phyloP scores from a whole-genome alignment of 2,113 vertebrate genomes.

The Burhinus bistriatus region DNA sequence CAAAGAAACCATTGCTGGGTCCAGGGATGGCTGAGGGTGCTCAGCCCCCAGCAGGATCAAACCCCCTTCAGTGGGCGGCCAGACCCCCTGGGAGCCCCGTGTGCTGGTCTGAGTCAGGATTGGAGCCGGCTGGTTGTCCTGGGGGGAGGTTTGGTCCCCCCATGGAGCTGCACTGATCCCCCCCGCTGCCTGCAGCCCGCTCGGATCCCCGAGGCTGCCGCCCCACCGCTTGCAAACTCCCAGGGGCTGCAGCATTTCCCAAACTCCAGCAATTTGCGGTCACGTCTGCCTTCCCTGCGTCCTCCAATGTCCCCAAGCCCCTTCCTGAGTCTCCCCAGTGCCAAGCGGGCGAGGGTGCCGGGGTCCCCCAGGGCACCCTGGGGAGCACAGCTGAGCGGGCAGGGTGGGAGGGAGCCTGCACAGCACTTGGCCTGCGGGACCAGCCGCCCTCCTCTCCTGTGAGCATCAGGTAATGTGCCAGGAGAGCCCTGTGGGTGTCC shows the following conservation, averaged over 20 bases:
- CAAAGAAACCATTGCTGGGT: background rate
- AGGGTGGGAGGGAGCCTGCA: background rate
- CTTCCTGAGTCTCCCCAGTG: background rate
- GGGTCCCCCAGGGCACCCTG: background rate
- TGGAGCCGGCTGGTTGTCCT: background rate
- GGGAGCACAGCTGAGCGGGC: background rate
- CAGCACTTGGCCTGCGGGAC: background rate
- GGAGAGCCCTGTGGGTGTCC: background rate
- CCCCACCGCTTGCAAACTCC: rapidly evolving
- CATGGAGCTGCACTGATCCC: rapidly evolving
- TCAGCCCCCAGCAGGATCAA: background rate
- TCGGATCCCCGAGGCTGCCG: no score
- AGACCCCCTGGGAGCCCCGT: background rate
- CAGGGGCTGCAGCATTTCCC: background rate
- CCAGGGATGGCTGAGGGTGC: background rate
- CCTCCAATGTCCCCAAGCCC: background rate
- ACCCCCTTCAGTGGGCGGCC: background rate
- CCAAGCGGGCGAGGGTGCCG: background rate
- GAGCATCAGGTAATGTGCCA: background rate
- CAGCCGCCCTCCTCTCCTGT: background rate
- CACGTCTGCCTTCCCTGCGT: background rate
- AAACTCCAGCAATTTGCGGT: background rate
- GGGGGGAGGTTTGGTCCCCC: background rate
- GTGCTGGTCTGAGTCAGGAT: background rate
- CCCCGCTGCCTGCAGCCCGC: background rate